Conservation (phyloP, 2,113 vertebrate species). For the Lanius ludovicianus region DNA sequence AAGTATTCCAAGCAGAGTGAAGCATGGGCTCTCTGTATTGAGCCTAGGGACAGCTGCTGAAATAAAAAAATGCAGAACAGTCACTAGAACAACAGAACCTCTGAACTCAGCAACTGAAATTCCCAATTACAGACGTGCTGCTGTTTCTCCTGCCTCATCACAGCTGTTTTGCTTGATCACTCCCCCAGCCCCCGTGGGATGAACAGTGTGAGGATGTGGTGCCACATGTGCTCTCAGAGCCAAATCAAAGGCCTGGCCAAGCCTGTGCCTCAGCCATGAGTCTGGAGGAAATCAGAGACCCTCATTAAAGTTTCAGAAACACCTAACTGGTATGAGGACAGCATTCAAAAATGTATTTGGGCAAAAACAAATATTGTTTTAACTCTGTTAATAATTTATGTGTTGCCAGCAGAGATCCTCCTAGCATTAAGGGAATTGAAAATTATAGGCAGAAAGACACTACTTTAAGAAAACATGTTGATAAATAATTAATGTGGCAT, state of each 20-base stretch:
- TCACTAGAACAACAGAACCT: conserved; percentile 1
- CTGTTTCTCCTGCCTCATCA: conserved; percentile 1
- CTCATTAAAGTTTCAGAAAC: conserved; percentile 43
- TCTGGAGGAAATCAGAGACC: conserved; percentile 35
- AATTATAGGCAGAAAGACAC: conserved; percentile 73
- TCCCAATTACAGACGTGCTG: not conserved
- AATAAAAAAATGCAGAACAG: not conserved
- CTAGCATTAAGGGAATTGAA: conserved; percentile 75
- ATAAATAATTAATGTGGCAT: conserved; percentile 68
- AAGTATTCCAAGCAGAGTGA: not conserved
- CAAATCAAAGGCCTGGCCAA: conserved; percentile 8
- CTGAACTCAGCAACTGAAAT: conserved; percentile 28
- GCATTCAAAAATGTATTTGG: conserved; percentile 60
- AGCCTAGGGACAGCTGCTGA: not conserved
- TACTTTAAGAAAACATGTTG: conserved; percentile 68
- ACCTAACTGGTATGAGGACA: conserved; percentile 34
- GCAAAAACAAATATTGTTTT: conserved; percentile 80
- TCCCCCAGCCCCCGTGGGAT: not conserved
- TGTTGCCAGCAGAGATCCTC: conserved; percentile 68
- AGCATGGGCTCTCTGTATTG: not conserved
- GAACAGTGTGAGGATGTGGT: not conserved
- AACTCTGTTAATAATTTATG: conserved; percentile 78
- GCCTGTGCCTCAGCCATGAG: not conserved
- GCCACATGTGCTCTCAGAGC: not conserved
- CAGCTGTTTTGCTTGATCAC: conserved; percentile 3